These are phyloP conservation scores for Clarias macrocephalus DNA, from an alignment of 2,113 vertebrate genomes.

Conservation along the genomic window DNA sequence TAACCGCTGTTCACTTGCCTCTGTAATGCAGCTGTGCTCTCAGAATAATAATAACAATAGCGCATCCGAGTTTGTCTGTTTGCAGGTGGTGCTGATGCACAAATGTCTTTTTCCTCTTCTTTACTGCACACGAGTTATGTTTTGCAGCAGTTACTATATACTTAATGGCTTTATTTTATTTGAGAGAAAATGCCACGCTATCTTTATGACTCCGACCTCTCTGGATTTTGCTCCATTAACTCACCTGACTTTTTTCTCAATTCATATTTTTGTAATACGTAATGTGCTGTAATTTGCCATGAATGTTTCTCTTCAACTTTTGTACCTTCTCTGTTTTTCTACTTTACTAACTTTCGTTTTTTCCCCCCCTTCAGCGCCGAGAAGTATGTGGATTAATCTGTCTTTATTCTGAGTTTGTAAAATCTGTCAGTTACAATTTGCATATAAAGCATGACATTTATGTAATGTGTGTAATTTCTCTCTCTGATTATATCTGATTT, in stretches of 20 bases:
- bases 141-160: neutral
- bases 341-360: constrained; percentile 4
- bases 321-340: neutral
- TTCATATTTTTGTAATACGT: neutral
- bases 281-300: neutral
- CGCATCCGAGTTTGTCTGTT: constrained; percentile 12
- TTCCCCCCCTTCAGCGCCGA: neutral
- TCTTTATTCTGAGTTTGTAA: constrained; percentile 17
- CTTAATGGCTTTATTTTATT: neutral
- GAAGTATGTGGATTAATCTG: neutral
- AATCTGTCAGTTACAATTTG: neutral
- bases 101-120: neutral
- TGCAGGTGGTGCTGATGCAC: constrained; percentile 34
- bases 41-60: constrained; percentile 26
- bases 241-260: neutral
- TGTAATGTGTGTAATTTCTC: constrained; percentile 49
- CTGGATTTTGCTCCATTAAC: neutral
- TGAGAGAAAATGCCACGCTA: neutral
- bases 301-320: neutral
- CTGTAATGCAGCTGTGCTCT: constrained; percentile 34
- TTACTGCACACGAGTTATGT: neutral
- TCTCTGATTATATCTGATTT: neutral
- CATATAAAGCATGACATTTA: neutral
- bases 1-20: constrained; percentile 10
- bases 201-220: neutral